Conservation (phyloP, 2,888 invertebrate species). For the Cheilosia soror region DNA sequence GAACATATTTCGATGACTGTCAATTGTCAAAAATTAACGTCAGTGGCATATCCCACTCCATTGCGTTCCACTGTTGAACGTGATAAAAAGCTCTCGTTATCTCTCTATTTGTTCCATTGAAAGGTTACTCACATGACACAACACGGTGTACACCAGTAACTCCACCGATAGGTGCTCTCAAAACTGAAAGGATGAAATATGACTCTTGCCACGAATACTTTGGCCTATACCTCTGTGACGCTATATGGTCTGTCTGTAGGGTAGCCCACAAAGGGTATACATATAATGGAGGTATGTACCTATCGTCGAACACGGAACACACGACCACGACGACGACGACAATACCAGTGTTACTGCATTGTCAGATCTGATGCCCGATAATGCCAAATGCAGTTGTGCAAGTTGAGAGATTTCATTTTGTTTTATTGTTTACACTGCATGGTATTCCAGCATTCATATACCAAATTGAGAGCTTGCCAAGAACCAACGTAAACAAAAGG, state of each 20-base stretch:
- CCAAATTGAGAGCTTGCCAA: conserved; percentile 36
- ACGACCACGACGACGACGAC: conserved; percentile 28
- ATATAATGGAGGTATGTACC: background rate
- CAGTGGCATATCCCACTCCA: conserved; percentile 6
- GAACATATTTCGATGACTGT: conserved; percentile 30
- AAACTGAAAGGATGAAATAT: conserved; percentile 57
- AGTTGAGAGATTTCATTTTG: conserved; percentile 24
- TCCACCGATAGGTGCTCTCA: conserved; percentile 18
- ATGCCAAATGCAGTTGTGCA: conserved; percentile 62
- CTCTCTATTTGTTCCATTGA: conserved; percentile 41
- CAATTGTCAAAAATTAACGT: conserved; percentile 20
- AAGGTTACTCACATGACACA: conserved; percentile 52
- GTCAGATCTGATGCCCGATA: conserved; percentile 59
- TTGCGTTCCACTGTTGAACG: conserved; percentile 5
- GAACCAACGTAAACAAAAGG: background rate
- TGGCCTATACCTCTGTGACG: conserved; percentile 11
- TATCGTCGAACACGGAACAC: conserved; percentile 45
- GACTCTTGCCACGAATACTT: conserved; percentile 30
- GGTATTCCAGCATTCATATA: conserved; percentile 1
- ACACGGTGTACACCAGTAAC: background rate
- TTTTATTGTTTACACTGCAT: conserved; percentile 21
- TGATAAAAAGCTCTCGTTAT: conserved; percentile 8
- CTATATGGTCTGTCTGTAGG: conserved; percentile 9
- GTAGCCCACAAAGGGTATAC: conserved; percentile 1
- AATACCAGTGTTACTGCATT: conserved; percentile 50